Evolutionary conservation across 2,888 invertebrate genomes (phyloP).

Genomic region (Thymelicus acteon): DNA sequence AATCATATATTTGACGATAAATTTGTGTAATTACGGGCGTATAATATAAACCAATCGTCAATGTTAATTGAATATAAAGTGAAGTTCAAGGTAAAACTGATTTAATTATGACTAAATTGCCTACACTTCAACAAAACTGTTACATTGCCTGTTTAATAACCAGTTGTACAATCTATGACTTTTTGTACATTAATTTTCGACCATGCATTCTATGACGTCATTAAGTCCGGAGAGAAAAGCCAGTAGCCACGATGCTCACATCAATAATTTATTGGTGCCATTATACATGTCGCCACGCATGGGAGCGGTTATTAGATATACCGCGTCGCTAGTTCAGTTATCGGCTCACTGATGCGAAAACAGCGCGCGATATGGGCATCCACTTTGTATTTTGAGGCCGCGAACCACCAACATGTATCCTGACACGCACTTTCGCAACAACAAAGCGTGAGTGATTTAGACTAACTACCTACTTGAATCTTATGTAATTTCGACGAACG

Average conservation of each 20-base stretch:
- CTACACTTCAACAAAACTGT: too few relatives aligned
- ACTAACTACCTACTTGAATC: slow-evolving; percentile 14
- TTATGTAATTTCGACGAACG: slow-evolving; percentile 14
- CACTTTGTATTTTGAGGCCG: slow-evolving; percentile 56
- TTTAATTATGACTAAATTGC: not conserved
- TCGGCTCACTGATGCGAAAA: slow-evolving; percentile 74
- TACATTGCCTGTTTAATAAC: too few relatives aligned
- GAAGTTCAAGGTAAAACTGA: slow-evolving; percentile 4
- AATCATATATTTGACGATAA: slow-evolving; percentile 55
- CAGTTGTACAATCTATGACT: too few relatives aligned
- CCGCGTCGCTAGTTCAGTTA: slow-evolving; percentile 69
- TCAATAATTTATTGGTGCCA: slow-evolving; percentile 70
- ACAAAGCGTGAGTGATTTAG: slow-evolving; percentile 72
- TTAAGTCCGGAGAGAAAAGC: slow-evolving; percentile 12
- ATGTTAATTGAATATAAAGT: slow-evolving; percentile 21
- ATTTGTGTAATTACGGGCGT: slow-evolving; percentile 41
- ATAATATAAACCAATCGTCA: slow-evolving; percentile 18
- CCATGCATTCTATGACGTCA: not conserved
- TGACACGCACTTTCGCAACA: slow-evolving; percentile 69
- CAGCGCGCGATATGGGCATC: slow-evolving; percentile 71
- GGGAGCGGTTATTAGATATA: slow-evolving; percentile 80
- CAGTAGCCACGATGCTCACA: slow-evolving; percentile 38
- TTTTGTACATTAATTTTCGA: not conserved
- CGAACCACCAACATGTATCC: slow-evolving; percentile 63
- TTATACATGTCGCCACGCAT: slow-evolving; percentile 65